Conservation (phyloP, 2,797 vertebrate genomes). For the Gymnopithys bicolor region DNA sequence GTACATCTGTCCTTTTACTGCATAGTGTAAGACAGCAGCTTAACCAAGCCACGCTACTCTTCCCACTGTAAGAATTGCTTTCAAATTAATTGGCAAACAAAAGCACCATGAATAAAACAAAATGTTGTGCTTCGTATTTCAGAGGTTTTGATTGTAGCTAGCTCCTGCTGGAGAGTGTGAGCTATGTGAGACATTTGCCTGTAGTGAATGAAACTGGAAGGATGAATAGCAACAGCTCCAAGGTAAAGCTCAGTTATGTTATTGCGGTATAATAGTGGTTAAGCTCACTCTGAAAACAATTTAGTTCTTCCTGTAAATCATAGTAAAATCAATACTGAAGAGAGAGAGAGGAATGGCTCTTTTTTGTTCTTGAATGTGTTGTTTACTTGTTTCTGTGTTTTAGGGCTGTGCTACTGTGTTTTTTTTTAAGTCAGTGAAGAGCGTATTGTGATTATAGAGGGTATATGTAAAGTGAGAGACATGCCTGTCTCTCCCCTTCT, state of each 20-base stretch:
- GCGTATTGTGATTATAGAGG: background rate
- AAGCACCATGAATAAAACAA: constrained; percentile 51
- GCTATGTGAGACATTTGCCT: background rate
- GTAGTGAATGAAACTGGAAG: background rate
- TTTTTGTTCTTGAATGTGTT: background rate
- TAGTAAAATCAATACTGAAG: background rate
- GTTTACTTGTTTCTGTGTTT: background rate
- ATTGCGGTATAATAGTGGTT: accelerated
- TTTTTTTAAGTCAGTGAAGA: background rate
- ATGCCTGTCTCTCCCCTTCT: background rate
- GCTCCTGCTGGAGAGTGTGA: background rate
- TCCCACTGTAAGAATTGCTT: background rate
- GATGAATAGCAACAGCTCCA: background rate
- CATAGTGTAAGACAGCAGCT: background rate
- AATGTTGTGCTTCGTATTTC: constrained; percentile 15
- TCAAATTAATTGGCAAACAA: constrained; percentile 8
- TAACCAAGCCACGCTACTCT: background rate
- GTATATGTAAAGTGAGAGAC: background rate
- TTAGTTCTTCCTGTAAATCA: background rate
- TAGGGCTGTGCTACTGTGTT: background rate
- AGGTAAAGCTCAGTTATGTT: background rate
- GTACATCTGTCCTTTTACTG: background rate
- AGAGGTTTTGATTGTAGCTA: constrained; percentile 9
- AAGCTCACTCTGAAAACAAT: background rate
- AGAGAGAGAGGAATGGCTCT: background rate